Conservation (phyloP, 2,888 invertebrate genomes). For the Punctoribates punctum region DNA sequence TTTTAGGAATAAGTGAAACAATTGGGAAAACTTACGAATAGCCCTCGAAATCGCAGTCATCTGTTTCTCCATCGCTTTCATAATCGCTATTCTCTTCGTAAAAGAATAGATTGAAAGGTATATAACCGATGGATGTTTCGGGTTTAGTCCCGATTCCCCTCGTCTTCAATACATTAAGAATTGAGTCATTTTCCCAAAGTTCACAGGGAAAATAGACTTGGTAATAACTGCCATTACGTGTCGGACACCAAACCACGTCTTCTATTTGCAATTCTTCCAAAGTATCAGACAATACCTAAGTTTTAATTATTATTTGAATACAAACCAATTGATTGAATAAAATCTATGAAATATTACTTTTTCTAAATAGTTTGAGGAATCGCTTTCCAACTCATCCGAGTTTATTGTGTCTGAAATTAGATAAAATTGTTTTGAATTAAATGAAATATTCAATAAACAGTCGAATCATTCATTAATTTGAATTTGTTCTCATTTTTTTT, state of each 20-base stretch:
- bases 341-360: slow-evolving; percentile 10
- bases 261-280: slow-evolving; percentile 58
- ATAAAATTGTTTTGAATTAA: too few relatives aligned
- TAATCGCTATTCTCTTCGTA: slow-evolving; percentile 28
- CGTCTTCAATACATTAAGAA: slow-evolving; percentile 60
- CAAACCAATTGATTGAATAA: not conserved
- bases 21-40: too few relatives aligned
- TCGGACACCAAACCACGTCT: slow-evolving; percentile 60
- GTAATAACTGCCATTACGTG: slow-evolving; percentile 58
- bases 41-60: not conserved
- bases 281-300: slow-evolving; percentile 23
- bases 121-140: slow-evolving; percentile 49
- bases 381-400: too few relatives aligned
- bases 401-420: too few relatives aligned
- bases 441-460: too few relatives aligned
- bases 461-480: too few relatives aligned
- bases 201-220: slow-evolving; percentile 62
- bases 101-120: slow-evolving; percentile 41
- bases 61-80: not conserved
- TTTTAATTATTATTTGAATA: not conserved
- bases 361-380: slow-evolving; percentile 28
- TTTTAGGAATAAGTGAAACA: too few relatives aligned
- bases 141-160: slow-evolving; percentile 62
- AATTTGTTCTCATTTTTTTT: too few relatives aligned
- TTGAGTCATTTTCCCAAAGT: slow-evolving; percentile 61